Conservation (phyloP, 2,888 invertebrate genomes). For the Microplitis deprimator region DNA sequence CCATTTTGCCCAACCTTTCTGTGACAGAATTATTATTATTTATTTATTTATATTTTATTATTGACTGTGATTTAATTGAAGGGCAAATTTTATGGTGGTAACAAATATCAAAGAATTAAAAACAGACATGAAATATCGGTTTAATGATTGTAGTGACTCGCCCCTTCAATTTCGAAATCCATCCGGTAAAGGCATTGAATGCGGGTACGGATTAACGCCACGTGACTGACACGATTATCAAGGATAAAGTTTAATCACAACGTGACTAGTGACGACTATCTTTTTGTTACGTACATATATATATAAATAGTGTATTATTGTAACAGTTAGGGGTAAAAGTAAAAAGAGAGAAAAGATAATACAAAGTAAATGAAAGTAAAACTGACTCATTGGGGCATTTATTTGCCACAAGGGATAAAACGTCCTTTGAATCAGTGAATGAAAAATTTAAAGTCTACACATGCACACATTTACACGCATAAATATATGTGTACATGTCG, state of each 20-base stretch:
- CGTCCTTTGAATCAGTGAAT: neutral
- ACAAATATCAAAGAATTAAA: neutral
- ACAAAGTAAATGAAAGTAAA: neutral
- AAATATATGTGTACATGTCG: neutral
- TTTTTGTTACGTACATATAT: neutral
- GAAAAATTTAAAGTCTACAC: constrained; percentile 15
- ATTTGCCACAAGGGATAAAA: constrained; percentile 25
- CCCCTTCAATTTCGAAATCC: neutral
- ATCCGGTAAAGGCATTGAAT: neutral
- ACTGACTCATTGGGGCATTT: constrained; percentile 17
- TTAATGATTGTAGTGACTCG: neutral
- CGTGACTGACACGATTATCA: neutral
- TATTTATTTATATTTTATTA: too few species aligned
- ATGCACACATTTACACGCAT: neutral
- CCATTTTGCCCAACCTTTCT: too few species aligned
- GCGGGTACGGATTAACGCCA: neutral
- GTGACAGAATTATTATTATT: too few species aligned
- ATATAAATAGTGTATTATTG: neutral
- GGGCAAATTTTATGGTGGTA: neutral
- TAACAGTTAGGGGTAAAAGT: constrained; percentile 25
- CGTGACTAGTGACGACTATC: constrained; percentile 2
- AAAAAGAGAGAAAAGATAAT: constrained; percentile 11
- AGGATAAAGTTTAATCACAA: neutral
- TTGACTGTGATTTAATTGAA: neutral
- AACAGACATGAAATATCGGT: neutral